A percentile compares a stretch with the other conserved stretches of the same genome.
phyloP scores from a whole-genome alignment of 2,113 vertebrate species.

The Microtus ochrogaster region DNA sequence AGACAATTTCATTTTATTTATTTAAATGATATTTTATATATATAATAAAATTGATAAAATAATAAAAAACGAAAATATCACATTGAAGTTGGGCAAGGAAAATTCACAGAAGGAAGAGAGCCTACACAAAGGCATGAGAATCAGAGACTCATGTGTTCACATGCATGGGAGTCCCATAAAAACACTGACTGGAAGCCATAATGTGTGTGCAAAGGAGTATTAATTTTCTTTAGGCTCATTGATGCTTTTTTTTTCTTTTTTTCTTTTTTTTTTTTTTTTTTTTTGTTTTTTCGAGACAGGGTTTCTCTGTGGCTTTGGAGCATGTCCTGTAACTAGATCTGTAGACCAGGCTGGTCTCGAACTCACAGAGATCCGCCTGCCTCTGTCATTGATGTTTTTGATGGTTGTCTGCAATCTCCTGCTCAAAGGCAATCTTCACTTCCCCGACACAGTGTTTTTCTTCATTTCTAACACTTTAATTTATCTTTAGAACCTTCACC shows the following conservation, averaged over 20 bases:
- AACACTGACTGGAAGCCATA: neutral
- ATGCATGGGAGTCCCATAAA: neutral
- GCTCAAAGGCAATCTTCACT: neutral
- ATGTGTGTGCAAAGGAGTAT: too few relatives aligned
- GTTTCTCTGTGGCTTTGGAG: too few relatives aligned
- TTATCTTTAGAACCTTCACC: neutral
- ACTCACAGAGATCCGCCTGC: too few relatives aligned
- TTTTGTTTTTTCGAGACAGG: too few relatives aligned
- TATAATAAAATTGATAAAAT: neutral
- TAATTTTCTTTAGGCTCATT: neutral
- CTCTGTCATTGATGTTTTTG: neutral
- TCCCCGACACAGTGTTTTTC: neutral
- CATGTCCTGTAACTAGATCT: too few relatives aligned
- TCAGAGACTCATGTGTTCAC: neutral
- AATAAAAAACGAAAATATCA: neutral
- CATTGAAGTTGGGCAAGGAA: neutral
- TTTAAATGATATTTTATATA: neutral
- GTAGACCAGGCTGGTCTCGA: too few relatives aligned
- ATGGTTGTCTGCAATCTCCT: too few relatives aligned
- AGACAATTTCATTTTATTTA: too few relatives aligned
- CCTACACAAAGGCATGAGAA: accelerated
- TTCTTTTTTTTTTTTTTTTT: too few relatives aligned
- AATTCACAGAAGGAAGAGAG: neutral
- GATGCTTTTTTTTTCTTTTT: too few relatives aligned
- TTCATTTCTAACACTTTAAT: neutral